Evolutionary conservation across 2,113 vertebrate genomes (phyloP), one percentile per base, ranked within the genome.

Genomic region (Pogona vitticeps): DNA sequence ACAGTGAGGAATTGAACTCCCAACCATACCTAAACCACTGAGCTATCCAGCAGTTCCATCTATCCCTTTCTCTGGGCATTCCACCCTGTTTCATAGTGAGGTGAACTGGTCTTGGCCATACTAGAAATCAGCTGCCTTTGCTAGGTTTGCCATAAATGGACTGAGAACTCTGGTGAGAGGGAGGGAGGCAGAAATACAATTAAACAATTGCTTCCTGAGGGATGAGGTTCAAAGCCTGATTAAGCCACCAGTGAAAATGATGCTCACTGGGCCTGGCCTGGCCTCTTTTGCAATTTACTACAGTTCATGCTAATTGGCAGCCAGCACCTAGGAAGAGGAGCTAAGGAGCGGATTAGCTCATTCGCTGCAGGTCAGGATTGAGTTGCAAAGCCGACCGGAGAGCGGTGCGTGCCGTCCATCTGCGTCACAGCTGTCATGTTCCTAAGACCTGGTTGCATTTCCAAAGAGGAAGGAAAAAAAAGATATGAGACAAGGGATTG

Each of bases 241-340:
- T 76, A 84, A 84, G 82, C 82, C 71, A 40, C 36, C 58, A n/a
- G 56, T 61, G 70, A 75, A 84, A 75, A 84, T 61, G 71, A 84
- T 52, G 71, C 71, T 75, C 56, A 38, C 33, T 42, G 71, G 56
- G 52, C 58, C 68, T 36, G 13, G 56, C 81, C 46, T 8, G 8
- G n/a, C 46, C 46, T 56, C 33, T 71, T 71, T 59, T 65, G 72
- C 38, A 76, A 76, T 76, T 84, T 84, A 38, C 83, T 76, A 65
- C 59, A 17, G 59, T 84, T 52, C 59, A 2, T 33, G 20, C 13
- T 63, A 59, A 42, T 75, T 84, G 82, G 71, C 26, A 63, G 36
- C 36, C 28, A 20, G 82, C 38, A 26, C 83, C 38, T 67, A 23
- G 65, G 59, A 31, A 76, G 40, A 65, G 38, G 82, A 20, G 72